phyloP scores from a whole-genome alignment of 2,888 invertebrate genomes.

The Augochlorella aurata region DNA sequence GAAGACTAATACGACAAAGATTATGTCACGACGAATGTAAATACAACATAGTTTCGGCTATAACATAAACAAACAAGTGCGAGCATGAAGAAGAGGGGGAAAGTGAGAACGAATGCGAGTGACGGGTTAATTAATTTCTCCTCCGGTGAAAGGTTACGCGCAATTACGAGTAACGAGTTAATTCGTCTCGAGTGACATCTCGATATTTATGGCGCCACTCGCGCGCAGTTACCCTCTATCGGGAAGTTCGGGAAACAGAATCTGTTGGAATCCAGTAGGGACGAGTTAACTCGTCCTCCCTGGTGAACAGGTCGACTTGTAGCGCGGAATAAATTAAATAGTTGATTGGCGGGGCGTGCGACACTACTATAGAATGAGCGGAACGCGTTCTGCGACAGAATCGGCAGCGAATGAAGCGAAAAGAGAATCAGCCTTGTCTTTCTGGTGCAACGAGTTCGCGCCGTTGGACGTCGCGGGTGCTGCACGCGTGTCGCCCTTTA shows the following conservation, averaged over 20 bases:
- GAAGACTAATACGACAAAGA: background rate
- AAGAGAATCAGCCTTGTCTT: conserved; percentile 19
- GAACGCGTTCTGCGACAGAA: conserved; percentile 23
- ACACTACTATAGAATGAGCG: background rate
- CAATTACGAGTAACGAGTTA: too few relatives aligned
- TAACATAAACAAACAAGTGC: background rate
- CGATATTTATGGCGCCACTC: too few relatives aligned
- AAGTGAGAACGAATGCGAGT: background rate
- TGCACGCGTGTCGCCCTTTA: conserved; percentile 40
- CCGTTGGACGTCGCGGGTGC: background rate
- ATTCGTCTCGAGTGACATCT: too few relatives aligned
- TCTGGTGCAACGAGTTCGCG: conserved; percentile 18
- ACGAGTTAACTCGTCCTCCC: too few relatives aligned
- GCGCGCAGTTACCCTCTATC: too few relatives aligned
- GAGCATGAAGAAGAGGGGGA: background rate
- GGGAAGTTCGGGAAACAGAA: too few relatives aligned
- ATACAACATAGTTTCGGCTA: background rate
- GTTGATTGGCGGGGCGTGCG: background rate
- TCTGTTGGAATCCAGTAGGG: too few relatives aligned
- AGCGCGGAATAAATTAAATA: too few relatives aligned
- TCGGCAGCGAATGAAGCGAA: background rate
- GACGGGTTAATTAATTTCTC: too few relatives aligned
- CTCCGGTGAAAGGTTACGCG: too few relatives aligned
- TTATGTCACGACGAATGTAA: background rate
- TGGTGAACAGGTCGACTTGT: too few relatives aligned